Evolutionary conservation across 1,140 invertebrate genomes (phyloP), one percentile per base, ranked within the genome.

Genomic region (Drosophila sp.): DNA sequence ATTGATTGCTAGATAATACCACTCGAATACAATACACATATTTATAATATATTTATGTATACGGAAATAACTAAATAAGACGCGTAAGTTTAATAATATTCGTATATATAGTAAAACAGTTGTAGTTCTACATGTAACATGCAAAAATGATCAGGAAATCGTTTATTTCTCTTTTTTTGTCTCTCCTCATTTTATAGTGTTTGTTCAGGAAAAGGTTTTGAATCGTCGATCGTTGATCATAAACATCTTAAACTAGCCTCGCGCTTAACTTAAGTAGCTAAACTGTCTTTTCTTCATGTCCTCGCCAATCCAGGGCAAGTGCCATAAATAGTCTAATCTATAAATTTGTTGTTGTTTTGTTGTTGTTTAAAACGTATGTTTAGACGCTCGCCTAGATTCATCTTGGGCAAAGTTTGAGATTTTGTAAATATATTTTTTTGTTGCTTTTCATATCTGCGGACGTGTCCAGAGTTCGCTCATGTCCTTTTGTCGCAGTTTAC

Each of bases 401-500:
- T 78, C 76, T 66, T 61, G 59, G 71, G 40, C 76, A 72, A 53
- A 66, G 57, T 69, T 80, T 87, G 58, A 72, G 77, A 80, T 78
- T 86, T 70, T 69, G 45, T 14, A 38, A 46, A 21, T 21, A 21
- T 21, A 21, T 34, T 34, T 66, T 32, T 51, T 71, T 13, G 70
- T 48, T 72, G 72, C 62, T 32, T 79, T 87, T 91, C 90, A 91
- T 62, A 91, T 90, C 62, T 91, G 90, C 70, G 90, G 90, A 16
- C 90, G 71, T 8, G 90, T 86, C 90, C 90, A 91, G 1, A 90
- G 76, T 29, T 91, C 90, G 43, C 76, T 91, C 48, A 91, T 50
- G 54, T 91, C 90, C 70, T 91, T 91, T 40, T 90, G 84, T 14
- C 75, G 78, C 48, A 91, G 56, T 61, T 91, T 91, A 21, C 82